Base-by-base conservation (phyloP, 2,797 vertebrate genomes). In the Agapornis canus region DNA sequence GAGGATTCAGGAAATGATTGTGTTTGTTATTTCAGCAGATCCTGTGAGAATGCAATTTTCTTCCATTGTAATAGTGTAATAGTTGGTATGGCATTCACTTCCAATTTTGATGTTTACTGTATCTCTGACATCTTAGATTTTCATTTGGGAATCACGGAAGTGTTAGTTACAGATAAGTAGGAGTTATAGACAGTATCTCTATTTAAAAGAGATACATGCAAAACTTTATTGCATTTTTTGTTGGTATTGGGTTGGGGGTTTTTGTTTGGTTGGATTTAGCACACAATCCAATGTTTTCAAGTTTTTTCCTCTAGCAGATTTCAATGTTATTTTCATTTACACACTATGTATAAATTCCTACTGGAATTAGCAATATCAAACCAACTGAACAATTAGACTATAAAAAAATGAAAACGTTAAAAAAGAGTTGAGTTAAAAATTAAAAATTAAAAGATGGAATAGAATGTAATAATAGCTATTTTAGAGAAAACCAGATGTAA, bases 1-100 rank as follows among this genome's bases (percentile, higher is more conserved):
- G 70, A 90, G 86, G 61, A 78, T 75, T 90, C 23, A 61, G 42
- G 35, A 92, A 72, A 37, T 49, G 88, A 68, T 35, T 68, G 14
- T 73, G 39, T 51, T 85, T 68, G 37, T 51, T 90, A 83, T 65
- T 54, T 25, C 64, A 79, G 31, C 64, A 42, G 37, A 45, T 52
- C 31, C 14, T 80, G 10, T 27, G 21, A 93, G 64, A 83, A 48
- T 18, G 5, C 6, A 56, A 70, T 83, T 81, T 85, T 78, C 51
- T 91, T 80, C 21, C 7, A 37, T 12, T 71, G 8, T 42, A 52
- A 63, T 63, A 63, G 54, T 35, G 35, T 9, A 70, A 52, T 22
- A 57, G 3, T 48, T 43, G 11, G 18, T 60, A 91, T 10, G 11
- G 35, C 43, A 60, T 42, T 71, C 6, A 42, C 16, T 77, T 89